Percentiles rank a stretch among this genome's conserved stretches.
Conservation (phyloP, 2,113 vertebrate species). For the Triplophysa rosa region DNA sequence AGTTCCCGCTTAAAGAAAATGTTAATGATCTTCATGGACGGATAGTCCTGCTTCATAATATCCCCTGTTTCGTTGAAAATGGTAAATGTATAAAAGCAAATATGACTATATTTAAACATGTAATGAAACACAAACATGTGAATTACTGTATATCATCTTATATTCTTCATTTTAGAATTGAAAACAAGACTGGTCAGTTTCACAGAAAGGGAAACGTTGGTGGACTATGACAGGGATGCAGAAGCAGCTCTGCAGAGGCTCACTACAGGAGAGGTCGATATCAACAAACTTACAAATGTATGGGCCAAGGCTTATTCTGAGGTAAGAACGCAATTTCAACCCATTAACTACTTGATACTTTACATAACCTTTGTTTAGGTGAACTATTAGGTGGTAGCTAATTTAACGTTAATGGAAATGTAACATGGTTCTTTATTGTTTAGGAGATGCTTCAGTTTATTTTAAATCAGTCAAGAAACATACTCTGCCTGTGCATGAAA, state of each 20-base stretch:
- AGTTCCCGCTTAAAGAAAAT: conserved; percentile 86
- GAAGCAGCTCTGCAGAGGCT: conserved; percentile 85
- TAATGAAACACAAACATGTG: background rate
- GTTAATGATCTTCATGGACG: conserved; percentile 85
- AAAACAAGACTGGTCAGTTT: conserved; percentile 82
- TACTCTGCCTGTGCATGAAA: background rate
- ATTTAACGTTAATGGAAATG: background rate
- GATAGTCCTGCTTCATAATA: conserved; percentile 86
- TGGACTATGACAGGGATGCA: conserved; percentile 84
- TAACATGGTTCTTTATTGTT: conserved; percentile 10
- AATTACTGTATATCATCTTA: background rate
- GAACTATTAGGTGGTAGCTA: too few relatives aligned
- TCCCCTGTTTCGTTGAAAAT: conserved; percentile 90
- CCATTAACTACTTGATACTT: background rate
- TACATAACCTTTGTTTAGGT: too few relatives aligned
- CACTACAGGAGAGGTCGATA: conserved; percentile 77
- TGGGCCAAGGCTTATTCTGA: conserved; percentile 90
- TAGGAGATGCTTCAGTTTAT: conserved; percentile 17
- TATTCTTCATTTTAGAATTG: conserved; percentile 75
- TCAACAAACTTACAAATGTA: conserved; percentile 79
- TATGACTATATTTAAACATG: background rate
- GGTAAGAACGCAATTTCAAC: conserved; percentile 69
- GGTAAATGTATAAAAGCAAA: conserved; percentile 71
- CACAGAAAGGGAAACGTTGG: conserved; percentile 82
- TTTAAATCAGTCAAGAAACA: conserved; percentile 15